Conservation (phyloP, 2,113 vertebrate genomes). For the Atractosteus spatula region DNA sequence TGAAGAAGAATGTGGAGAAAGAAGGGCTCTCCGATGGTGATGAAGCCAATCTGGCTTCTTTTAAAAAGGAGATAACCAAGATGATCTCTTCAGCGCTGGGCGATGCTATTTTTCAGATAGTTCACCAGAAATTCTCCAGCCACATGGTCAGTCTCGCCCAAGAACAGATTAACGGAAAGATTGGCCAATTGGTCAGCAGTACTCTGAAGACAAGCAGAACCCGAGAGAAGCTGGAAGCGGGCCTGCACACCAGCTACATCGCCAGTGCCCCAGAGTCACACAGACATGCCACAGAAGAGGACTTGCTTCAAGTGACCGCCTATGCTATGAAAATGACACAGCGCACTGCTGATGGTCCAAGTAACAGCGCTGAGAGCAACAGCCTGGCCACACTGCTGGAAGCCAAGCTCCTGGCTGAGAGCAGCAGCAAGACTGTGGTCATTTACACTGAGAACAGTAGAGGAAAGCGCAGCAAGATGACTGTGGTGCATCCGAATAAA, state of each 20-base stretch:
- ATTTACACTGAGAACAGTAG: not conserved
- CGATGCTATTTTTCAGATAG: constrained; percentile 4
- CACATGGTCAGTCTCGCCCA: constrained; percentile 15
- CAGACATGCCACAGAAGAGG: not conserved
- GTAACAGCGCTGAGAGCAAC: not conserved
- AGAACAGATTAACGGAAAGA: not conserved
- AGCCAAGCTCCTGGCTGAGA: not conserved
- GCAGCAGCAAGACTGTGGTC: not conserved
- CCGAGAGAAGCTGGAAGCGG: constrained; percentile 1
- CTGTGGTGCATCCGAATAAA: not conserved
- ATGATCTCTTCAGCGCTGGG: constrained; percentile 1
- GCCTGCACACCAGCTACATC: constrained; percentile 12
- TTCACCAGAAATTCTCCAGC: constrained; percentile 27
- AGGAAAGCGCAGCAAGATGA: not conserved
- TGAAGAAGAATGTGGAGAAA: not conserved
- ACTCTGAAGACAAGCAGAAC: constrained; percentile 8
- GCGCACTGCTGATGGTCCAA: too few relatives aligned
- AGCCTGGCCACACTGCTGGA: not conserved
- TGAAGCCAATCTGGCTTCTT: not conserved
- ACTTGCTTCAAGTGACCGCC: not conserved
- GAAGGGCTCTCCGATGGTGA: constrained; percentile 2
- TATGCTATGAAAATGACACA: not conserved
- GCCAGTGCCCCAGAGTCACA: constrained; percentile 3
- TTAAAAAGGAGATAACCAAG: constrained; percentile 22
- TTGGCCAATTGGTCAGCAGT: constrained; percentile 6